Percentiles rank a stretch among this genome's conserved stretches.
These are phyloP conservation scores for Andrena dorsata DNA, from an alignment of 2,888 invertebrate species.

Conservation along the genomic window DNA sequence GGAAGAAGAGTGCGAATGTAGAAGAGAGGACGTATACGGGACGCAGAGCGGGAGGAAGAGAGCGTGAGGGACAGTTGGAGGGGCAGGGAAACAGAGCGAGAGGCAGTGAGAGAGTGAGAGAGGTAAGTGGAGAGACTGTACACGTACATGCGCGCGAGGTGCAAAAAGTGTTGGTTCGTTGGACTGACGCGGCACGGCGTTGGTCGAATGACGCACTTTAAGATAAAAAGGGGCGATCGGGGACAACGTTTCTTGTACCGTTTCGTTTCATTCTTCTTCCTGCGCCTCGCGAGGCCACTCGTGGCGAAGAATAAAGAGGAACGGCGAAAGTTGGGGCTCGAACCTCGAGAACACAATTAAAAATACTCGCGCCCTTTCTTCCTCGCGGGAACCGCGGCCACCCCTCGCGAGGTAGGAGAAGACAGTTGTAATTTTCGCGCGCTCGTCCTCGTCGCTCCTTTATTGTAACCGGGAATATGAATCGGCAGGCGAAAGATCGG, in stretches of 20 bases:
- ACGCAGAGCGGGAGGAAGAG: conserved; percentile 28
- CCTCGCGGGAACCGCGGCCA: conserved; percentile 32
- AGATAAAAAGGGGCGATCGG: conserved; percentile 81
- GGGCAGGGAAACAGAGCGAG: conserved; percentile 13
- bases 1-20: conserved; percentile 27
- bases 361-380: conserved; percentile 30
- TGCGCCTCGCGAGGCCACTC: conserved; percentile 67
- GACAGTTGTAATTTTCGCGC: conserved; percentile 58
- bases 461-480: conserved; percentile 48
- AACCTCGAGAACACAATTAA: conserved; percentile 67
- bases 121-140: conserved; percentile 30
- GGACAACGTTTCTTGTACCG: conserved; percentile 74
- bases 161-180: conserved; percentile 76
- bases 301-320: conserved; percentile 35
- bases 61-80: conserved; percentile 27
- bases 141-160: conserved; percentile 18
- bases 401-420: conserved; percentile 69
- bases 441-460: conserved; percentile 68
- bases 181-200: conserved; percentile 81
- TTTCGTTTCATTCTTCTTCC: conserved; percentile 68
- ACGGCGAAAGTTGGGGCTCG: conserved; percentile 42
- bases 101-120: conserved; percentile 7
- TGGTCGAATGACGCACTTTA: conserved; percentile 83
- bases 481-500: conserved; percentile 26
- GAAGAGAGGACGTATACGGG: neutral